A percentile compares a stretch with the other conserved stretches of the same genome.
These are phyloP conservation scores for Geococcyx californianus DNA, from an alignment of 2,113 vertebrate species.

Conservation along the genomic window DNA sequence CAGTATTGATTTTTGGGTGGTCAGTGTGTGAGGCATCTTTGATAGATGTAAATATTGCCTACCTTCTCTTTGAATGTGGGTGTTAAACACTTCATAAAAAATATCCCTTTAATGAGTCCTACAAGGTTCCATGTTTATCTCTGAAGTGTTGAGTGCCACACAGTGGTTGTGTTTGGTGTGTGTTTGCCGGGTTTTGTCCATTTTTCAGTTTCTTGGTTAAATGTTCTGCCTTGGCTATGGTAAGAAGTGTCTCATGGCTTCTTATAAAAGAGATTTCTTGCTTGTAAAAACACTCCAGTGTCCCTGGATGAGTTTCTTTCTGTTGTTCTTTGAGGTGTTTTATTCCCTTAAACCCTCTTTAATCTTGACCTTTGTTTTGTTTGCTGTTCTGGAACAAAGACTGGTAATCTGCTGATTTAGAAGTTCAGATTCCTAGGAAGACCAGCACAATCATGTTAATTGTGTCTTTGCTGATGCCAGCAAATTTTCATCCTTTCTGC, in stretches of 20 bases:
- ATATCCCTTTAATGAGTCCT: not conserved
- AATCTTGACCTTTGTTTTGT: constrained; percentile 33
- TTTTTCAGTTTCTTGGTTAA: not conserved
- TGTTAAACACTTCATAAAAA: not conserved
- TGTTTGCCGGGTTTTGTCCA: not conserved
- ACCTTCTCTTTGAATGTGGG: not conserved
- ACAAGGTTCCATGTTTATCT: not conserved
- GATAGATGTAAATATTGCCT: not conserved
- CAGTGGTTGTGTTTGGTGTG: not conserved
- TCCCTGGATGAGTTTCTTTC: not conserved
- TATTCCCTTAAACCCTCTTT: not conserved
- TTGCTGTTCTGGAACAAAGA: not conserved
- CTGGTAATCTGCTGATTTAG: constrained; percentile 16
- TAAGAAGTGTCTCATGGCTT: not conserved
- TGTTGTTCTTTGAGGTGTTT: not conserved
- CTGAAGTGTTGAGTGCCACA: not conserved
- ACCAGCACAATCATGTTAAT: not conserved
- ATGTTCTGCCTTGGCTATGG: not conserved
- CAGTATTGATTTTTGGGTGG: not conserved
- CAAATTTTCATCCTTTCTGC: not conserved
- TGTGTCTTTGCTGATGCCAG: not conserved
- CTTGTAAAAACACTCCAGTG: not conserved
- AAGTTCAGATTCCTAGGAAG: not conserved
- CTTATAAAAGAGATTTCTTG: not conserved
- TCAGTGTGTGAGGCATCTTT: not conserved